Percentiles rank a stretch among this genome's conserved stretches.
These are phyloP conservation scores for Catocala sponsa DNA, from an alignment of 2,888 invertebrate genomes.

Conservation along the genomic window DNA sequence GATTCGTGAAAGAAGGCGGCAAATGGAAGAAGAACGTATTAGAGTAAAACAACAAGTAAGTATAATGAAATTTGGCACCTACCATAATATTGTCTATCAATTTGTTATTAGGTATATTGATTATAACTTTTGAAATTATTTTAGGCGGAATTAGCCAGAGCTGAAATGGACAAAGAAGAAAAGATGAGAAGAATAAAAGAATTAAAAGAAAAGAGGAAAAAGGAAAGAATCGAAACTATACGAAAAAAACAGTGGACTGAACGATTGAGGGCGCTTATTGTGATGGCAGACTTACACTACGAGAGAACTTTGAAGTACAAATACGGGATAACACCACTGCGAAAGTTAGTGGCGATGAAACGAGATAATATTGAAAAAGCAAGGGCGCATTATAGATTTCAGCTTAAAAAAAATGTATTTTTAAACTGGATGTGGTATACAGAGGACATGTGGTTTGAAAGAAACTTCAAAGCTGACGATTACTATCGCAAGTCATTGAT, in stretches of 20 bases:
- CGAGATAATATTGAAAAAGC: conserved; percentile 79
- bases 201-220: conserved; percentile 88
- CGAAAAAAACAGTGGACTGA: conserved; percentile 86
- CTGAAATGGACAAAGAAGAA: conserved; percentile 89
- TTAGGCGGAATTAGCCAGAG: conserved; percentile 81
- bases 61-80: neutral
- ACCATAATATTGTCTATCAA: too few species aligned
- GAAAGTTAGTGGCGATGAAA: conserved; percentile 69
- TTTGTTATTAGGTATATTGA: neutral
- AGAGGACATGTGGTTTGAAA: conserved; percentile 81
- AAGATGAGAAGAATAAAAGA: conserved; percentile 88
- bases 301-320: conserved; percentile 75
- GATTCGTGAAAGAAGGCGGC: conserved; percentile 80
- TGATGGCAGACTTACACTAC: conserved; percentile 86
- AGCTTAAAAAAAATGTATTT: conserved; percentile 83
- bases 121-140: conserved; percentile 29
- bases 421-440: conserved; percentile 86
- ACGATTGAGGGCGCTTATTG: conserved; percentile 76
- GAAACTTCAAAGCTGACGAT: conserved; percentile 87
- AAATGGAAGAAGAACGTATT: conserved; percentile 83
- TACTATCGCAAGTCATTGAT: conserved; percentile 84
- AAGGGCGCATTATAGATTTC: conserved; percentile 77
- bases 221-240: conserved; percentile 89
- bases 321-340: conserved; percentile 76
- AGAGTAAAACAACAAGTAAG: conserved; percentile 81